Evolutionary conservation across 2,888 invertebrate species (phyloP).

Genomic region (Spatulosminthurus flaviceps): DNA sequence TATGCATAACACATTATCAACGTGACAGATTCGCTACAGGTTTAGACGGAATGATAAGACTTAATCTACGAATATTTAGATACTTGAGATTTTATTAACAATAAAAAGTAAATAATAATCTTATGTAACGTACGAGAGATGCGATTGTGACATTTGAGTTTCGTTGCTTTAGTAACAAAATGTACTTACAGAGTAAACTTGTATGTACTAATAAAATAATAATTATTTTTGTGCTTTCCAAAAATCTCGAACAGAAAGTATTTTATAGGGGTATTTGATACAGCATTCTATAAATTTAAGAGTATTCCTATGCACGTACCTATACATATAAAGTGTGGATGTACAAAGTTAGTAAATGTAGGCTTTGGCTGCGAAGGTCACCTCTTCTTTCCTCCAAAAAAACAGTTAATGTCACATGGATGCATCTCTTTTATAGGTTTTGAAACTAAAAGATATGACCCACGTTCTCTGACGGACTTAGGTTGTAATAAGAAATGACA

Average conservation of each 20-base stretch:
- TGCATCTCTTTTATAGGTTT: neutral
- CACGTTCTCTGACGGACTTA: neutral
- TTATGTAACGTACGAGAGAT: constrained; percentile 10
- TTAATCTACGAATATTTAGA: too few relatives aligned
- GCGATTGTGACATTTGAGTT: constrained; percentile 32
- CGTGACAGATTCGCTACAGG: too few relatives aligned
- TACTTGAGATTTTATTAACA: neutral
- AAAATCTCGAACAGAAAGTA: neutral
- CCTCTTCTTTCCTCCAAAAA: constrained; percentile 12
- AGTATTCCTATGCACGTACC: too few relatives aligned
- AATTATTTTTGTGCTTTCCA: neutral
- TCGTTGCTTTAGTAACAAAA: constrained; percentile 25
- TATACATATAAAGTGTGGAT: neutral
- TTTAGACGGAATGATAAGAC: too few relatives aligned
- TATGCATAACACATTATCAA: too few relatives aligned
- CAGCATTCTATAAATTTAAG: neutral
- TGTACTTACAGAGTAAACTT: neutral
- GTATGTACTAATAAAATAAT: neutral
- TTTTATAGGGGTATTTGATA: constrained; percentile 3
- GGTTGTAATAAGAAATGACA: neutral
- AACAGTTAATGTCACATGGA: neutral
- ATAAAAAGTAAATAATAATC: constrained; percentile 25
- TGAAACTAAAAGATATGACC: neutral
- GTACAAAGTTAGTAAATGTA: neutral
- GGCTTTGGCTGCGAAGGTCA: constrained; percentile 16